These are phyloP conservation scores for Ceriagrion tenellum DNA, from an alignment of 2,888 invertebrate genomes.

Conservation along the genomic window DNA sequence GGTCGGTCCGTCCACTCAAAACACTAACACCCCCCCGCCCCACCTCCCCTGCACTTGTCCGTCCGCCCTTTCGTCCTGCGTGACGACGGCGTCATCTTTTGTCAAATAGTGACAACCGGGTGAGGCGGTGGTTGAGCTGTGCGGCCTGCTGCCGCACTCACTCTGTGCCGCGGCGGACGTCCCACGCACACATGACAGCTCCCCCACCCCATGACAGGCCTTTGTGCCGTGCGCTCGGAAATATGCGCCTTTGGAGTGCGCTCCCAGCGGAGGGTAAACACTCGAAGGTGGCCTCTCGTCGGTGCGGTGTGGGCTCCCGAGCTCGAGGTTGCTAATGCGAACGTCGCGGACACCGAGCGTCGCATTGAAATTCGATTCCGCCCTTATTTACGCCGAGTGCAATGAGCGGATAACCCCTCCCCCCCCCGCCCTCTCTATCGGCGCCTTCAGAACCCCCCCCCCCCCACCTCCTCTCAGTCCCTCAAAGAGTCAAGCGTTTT, in stretches of 20 bases:
- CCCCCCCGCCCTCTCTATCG: not conserved
- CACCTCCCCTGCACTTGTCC: not conserved
- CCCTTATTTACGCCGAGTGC: not conserved
- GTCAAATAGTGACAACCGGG: conserved; percentile 21
- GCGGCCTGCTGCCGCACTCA: not conserved
- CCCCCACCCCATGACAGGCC: not conserved
- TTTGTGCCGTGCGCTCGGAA: not conserved
- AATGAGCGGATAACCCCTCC: not conserved
- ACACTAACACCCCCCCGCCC: not conserved
- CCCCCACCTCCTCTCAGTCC: not conserved
- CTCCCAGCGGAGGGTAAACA: not conserved
- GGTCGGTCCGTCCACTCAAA: no score
- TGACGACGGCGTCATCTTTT: not conserved
- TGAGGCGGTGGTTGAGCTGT: not conserved
- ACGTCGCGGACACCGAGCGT: not conserved
- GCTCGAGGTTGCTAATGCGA: not conserved
- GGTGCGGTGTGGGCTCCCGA: no score
- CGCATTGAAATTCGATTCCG: not conserved
- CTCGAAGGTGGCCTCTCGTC: not conserved
- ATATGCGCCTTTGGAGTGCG: not conserved
- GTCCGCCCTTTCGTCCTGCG: not conserved
- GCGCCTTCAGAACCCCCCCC: not conserved
- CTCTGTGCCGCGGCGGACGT: not conserved
- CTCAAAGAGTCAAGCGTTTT: not conserved
- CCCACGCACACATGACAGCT: no score